Evolutionary conservation across 2,797 vertebrate genomes (phyloP).

Genomic region (Pangasius mekongensis): DNA sequence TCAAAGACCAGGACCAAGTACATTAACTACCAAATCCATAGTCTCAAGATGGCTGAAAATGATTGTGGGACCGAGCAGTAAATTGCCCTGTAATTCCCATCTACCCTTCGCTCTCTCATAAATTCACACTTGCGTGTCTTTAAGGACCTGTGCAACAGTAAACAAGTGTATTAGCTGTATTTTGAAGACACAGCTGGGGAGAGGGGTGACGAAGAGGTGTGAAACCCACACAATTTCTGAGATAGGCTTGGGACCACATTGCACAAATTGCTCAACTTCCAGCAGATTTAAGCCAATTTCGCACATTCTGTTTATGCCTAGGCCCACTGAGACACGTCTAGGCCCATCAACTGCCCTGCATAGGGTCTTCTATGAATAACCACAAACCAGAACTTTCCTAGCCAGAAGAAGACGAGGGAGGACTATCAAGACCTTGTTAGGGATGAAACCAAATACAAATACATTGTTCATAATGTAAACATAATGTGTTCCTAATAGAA

Average conservation of each 20-base stretch:
- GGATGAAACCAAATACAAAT: not conserved
- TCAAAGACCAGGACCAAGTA: not conserved
- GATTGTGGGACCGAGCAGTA: conserved; percentile 32
- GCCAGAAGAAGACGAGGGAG: not conserved
- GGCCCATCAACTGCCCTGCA: conserved; percentile 33
- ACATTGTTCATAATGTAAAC: not conserved
- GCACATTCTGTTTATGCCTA: conserved; percentile 60
- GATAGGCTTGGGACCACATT: conserved; percentile 64
- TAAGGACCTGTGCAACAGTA: conserved; percentile 52
- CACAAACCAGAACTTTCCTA: conserved; percentile 10
- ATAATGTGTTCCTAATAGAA: not conserved
- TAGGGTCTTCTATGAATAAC: conserved; percentile 13
- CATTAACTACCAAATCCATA: conserved; percentile 30
- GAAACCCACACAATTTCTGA: conserved; percentile 55
- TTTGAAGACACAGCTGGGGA: conserved; percentile 36
- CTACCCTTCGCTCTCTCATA: conserved; percentile 45
- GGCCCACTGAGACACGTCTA: conserved; percentile 59
- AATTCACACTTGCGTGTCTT: conserved; percentile 44
- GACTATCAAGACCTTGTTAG: not conserved
- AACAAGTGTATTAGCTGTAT: conserved; percentile 47
- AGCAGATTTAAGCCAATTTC: conserved; percentile 72
- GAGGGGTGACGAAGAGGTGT: conserved; percentile 38
- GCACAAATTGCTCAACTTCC: conserved; percentile 74
- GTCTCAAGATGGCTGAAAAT: conserved; percentile 34
- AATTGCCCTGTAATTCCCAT: conserved; percentile 45